Evolutionary conservation across 2,797 vertebrate species (phyloP).

Genomic region (Avahi laniger): DNA sequence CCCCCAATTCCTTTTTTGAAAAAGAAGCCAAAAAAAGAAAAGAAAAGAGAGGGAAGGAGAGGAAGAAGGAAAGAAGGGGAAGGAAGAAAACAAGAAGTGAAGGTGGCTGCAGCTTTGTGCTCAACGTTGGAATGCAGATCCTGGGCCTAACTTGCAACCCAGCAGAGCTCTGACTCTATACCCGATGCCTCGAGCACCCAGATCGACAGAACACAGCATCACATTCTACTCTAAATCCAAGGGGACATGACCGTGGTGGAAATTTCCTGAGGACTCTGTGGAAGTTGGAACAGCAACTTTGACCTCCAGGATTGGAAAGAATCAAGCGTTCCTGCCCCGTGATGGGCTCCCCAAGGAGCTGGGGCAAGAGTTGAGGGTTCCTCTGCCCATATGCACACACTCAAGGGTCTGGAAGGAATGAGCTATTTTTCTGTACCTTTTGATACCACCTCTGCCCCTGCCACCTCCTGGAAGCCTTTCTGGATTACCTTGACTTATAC

Average conservation of each 20-base stretch:
- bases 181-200: slow-evolving; percentile 11
- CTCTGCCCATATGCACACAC: rapidly evolving
- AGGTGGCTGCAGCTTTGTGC: neutral
- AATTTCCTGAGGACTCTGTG: slow-evolving; percentile 61
- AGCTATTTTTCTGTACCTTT: neutral
- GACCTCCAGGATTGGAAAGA: neutral
- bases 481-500: neutral
- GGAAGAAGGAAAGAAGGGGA: neutral
- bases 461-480: neutral
- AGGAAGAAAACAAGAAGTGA: neutral
- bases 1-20: slow-evolving; percentile 51
- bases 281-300: neutral
- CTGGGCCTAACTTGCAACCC: slow-evolving; percentile 54
- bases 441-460: neutral
- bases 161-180: slow-evolving; percentile 69
- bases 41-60: neutral
- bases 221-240: slow-evolving; percentile 67
- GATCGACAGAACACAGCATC: slow-evolving; percentile 61
- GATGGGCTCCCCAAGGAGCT: neutral
- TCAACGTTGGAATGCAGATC: neutral
- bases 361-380: neutral
- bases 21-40: slow-evolving; percentile 57
- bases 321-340: neutral
- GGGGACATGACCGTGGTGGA: slow-evolving; percentile 70
- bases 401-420: neutral